phyloP scores from a whole-genome alignment of 2,113 vertebrate species.

The Colaptes auratus region DNA sequence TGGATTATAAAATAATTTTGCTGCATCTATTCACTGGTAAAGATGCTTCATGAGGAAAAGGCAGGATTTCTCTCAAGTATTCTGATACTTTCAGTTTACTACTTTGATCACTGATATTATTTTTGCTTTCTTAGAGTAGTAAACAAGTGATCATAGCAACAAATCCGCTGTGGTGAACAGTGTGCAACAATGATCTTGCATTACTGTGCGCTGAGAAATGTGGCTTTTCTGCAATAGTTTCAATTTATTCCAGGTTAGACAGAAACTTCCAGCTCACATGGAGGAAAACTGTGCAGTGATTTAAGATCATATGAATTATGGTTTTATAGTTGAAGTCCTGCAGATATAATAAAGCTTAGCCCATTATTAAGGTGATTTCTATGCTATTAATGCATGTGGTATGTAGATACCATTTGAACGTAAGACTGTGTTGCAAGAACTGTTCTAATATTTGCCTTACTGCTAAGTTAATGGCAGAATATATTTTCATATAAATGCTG shows the following conservation, averaged over 20 bases:
- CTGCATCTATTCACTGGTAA: neutral
- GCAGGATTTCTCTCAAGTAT: neutral
- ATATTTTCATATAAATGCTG: constrained; percentile 9
- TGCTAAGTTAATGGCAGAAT: neutral
- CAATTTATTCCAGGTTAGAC: neutral
- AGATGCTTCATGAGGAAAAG: neutral
- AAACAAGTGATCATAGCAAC: neutral
- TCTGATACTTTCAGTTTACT: neutral
- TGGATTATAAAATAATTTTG: neutral
- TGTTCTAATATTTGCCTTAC: neutral
- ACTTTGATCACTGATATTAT: neutral
- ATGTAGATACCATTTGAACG: neutral
- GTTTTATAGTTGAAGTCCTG: neutral
- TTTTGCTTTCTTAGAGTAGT: neutral
- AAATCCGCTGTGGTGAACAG: neutral
- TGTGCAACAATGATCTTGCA: neutral
- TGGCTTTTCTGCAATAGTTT: neutral
- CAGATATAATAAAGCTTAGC: neutral
- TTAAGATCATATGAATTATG: neutral
- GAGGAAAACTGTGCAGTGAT: neutral
- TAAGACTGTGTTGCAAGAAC: neutral
- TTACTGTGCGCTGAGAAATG: neutral
- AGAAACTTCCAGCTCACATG: neutral
- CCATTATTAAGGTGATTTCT: constrained; percentile 3
- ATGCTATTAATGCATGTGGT: neutral